Conservation (phyloP, 1,140 invertebrate species). For the Callitettix versicolor region DNA sequence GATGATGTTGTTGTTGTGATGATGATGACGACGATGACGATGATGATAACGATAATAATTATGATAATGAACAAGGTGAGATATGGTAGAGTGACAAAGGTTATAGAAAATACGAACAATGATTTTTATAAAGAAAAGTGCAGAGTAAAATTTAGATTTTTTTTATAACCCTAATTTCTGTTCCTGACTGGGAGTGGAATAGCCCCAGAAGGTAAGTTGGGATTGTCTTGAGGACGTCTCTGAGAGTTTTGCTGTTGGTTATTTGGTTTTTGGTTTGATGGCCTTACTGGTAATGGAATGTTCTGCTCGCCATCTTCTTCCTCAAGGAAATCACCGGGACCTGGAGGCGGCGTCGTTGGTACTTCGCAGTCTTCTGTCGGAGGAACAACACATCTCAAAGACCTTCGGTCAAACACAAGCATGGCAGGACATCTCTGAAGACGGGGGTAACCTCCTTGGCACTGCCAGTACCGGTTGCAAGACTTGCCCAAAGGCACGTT, state of each 20-base stretch:
- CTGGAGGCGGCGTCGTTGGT: slow-evolving; percentile 60
- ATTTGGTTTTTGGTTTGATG: slow-evolving; percentile 4
- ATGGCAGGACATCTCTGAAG: slow-evolving; percentile 81
- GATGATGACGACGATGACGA: no score
- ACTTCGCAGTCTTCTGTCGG: slow-evolving; percentile 80
- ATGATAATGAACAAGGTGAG: no score
- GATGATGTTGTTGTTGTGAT: no score
- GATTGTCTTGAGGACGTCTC: slow-evolving; percentile 11
- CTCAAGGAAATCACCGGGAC: slow-evolving; percentile 28
- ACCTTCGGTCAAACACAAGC: slow-evolving; percentile 76
- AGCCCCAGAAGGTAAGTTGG: slow-evolving; percentile 19
- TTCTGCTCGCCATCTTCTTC: slow-evolving; percentile 16
- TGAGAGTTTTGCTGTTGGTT: slow-evolving; percentile 17
- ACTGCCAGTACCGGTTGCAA: slow-evolving; percentile 88
- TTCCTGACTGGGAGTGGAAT: slow-evolving; percentile 16
- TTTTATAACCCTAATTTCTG: background rate
- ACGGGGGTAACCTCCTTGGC: slow-evolving; percentile 82
- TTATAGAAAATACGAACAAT: no score
- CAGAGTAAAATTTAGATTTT: no score
- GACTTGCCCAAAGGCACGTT: slow-evolving; percentile 72
- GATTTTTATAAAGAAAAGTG: no score
- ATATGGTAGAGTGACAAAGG: no score
- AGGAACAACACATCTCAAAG: slow-evolving; percentile 73
- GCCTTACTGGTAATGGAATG: slow-evolving; percentile 27
- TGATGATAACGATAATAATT: no score